These are phyloP conservation scores for Phaethon lepturus DNA, from an alignment of 2,113 vertebrate genomes.

Conservation along the genomic window DNA sequence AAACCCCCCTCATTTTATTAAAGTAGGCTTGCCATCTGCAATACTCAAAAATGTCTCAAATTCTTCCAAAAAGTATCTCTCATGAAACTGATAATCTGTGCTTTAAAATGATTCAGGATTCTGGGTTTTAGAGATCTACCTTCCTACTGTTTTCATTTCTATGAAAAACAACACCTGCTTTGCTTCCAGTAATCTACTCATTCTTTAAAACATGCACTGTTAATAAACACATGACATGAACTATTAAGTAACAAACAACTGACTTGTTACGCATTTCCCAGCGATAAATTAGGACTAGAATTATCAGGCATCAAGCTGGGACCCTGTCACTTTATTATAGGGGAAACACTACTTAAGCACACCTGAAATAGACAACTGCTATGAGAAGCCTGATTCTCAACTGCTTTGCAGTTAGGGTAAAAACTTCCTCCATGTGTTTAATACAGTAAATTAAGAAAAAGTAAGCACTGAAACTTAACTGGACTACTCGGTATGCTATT, in stretches of 20 bases:
- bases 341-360: not conserved
- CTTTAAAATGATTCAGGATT: not conserved
- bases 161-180: not conserved
- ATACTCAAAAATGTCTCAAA: not conserved
- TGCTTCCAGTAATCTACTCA: not conserved
- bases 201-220: not conserved
- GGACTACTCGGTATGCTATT: not conserved
- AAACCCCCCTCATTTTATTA: not conserved
- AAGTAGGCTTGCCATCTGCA: not conserved
- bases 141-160: not conserved
- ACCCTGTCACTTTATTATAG: not conserved
- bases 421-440: not conserved
- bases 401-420: not conserved
- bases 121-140: not conserved
- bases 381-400: not conserved
- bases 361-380: not conserved
- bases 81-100: not conserved
- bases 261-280: not conserved
- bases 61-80: not conserved
- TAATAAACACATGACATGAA: not conserved
- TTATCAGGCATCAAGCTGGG: not conserved
- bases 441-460: not conserved
- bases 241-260: not conserved
- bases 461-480: not conserved
- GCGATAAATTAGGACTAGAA: not conserved